Percentiles rank a stretch among this genome's conserved stretches.
Evolutionary conservation across 2,797 vertebrate genomes (phyloP).

Genomic region (Anolis apletophallus): DNA sequence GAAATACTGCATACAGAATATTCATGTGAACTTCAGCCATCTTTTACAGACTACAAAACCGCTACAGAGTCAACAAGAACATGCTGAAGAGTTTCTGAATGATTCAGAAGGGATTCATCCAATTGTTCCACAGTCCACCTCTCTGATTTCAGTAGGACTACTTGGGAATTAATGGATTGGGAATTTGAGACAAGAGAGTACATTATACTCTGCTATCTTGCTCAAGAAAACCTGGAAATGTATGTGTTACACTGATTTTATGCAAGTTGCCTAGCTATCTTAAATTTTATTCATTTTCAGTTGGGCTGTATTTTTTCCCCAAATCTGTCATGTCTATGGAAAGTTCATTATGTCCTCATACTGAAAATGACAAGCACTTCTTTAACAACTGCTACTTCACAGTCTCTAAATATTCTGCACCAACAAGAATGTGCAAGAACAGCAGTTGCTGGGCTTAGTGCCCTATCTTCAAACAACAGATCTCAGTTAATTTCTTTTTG

Average conservation of each 20-base stretch:
- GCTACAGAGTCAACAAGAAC: slow-evolving; percentile 51
- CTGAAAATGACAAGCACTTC: background rate
- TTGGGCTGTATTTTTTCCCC: slow-evolving; percentile 45
- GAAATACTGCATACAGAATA: slow-evolving; percentile 59
- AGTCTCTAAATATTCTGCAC: background rate
- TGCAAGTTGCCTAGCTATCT: slow-evolving; percentile 7
- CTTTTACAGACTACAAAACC: slow-evolving; percentile 45
- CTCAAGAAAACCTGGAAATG: background rate
- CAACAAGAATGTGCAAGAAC: background rate
- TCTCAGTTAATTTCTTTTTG: slow-evolving; percentile 38
- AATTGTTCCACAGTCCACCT: background rate
- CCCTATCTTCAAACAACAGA: background rate
- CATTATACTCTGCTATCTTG: slow-evolving; percentile 44
- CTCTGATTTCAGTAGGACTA: background rate
- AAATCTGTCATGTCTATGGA: slow-evolving; percentile 52
- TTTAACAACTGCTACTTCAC: background rate
- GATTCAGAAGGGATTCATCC: slow-evolving; percentile 27
- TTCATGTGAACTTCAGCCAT: slow-evolving; percentile 29
- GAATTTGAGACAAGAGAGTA: background rate
- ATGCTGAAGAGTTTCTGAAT: slow-evolving; percentile 42
- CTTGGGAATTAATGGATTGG: slow-evolving; percentile 14
- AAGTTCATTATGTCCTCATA: slow-evolving; percentile 43
- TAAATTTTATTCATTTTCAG: slow-evolving; percentile 42
- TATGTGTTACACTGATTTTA: slow-evolving; percentile 43
- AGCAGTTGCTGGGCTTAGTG: background rate